Conservation (phyloP, 2,888 invertebrate species). For the Pyrrhosoma nymphula region DNA sequence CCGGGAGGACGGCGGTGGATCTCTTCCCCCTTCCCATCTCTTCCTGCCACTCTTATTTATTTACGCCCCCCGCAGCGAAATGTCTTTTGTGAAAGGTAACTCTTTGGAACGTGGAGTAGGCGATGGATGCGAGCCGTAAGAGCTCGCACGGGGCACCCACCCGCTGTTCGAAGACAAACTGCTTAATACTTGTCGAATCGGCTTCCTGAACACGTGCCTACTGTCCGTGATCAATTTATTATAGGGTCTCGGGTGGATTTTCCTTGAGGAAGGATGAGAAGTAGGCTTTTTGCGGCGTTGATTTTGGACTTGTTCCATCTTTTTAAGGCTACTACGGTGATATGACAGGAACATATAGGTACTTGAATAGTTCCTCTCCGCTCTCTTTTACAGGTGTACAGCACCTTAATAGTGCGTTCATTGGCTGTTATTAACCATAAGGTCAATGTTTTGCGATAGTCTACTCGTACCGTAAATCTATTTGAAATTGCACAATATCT, state of each 20-base stretch:
- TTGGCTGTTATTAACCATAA: no score
- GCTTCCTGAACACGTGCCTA: conserved; percentile 24
- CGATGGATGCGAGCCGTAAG: conserved; percentile 6
- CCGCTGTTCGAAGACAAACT: conserved; percentile 20
- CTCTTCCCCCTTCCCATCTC: not conserved
- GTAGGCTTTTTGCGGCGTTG: not conserved
- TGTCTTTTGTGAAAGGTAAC: conserved; percentile 51
- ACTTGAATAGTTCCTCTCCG: no score
- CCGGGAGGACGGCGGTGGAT: not conserved
- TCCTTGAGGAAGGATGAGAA: conserved; percentile 21
- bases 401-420: no score
- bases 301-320: not conserved
- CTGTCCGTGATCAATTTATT: conserved; percentile 35
- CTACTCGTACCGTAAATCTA: not conserved
- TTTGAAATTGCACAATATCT: not conserved
- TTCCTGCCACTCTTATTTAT: conserved; percentile 17
- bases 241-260: conserved; percentile 31
- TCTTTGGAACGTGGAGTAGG: conserved; percentile 40
- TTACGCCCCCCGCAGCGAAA: conserved; percentile 43
- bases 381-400: no score
- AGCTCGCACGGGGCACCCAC: conserved; percentile 1
- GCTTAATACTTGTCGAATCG: conserved; percentile 34
- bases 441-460: not conserved
- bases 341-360: no score
- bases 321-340: not conserved